phyloP scores from a whole-genome alignment of 2,113 vertebrate species.

The Chlorodrepanis virens region DNA sequence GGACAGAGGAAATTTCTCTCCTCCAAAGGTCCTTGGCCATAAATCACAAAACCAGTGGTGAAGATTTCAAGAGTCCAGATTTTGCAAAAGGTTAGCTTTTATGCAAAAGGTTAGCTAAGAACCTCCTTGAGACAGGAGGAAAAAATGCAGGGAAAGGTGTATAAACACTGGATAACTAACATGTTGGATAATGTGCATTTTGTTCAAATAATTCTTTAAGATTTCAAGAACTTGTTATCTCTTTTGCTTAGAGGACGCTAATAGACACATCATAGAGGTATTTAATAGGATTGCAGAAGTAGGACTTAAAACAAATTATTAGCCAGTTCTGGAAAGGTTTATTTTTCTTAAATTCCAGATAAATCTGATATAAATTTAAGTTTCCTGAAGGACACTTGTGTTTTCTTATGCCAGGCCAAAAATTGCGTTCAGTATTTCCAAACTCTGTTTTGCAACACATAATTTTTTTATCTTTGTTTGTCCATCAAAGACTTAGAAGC shows the following conservation, averaged over 20 bases:
- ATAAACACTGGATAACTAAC: background rate
- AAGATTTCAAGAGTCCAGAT: background rate
- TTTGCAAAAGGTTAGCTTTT: background rate
- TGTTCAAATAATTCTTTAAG: background rate
- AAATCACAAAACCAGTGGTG: background rate
- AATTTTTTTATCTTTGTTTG: background rate
- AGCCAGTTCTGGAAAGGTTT: background rate
- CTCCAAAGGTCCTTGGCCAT: background rate
- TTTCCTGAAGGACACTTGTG: background rate
- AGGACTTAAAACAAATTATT: background rate
- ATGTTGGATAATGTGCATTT: background rate
- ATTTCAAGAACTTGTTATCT: background rate
- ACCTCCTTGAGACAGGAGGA: background rate
- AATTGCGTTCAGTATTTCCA: background rate
- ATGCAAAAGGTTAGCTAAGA: background rate
- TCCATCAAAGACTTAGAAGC: background rate
- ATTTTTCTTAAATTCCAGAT: background rate
- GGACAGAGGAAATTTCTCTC: background rate
- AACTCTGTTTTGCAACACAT: background rate
- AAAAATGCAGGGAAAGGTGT: background rate
- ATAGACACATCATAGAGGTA: background rate
- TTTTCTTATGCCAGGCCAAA: slow-evolving; percentile 1
- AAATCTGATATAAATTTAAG: background rate
- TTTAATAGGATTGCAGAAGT: background rate
- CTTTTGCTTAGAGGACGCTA: background rate